A percentile compares a stretch with the other conserved stretches of the same genome.
Conservation (phyloP, 2,888 invertebrate genomes). For the Melangyna quadrimaculata region DNA sequence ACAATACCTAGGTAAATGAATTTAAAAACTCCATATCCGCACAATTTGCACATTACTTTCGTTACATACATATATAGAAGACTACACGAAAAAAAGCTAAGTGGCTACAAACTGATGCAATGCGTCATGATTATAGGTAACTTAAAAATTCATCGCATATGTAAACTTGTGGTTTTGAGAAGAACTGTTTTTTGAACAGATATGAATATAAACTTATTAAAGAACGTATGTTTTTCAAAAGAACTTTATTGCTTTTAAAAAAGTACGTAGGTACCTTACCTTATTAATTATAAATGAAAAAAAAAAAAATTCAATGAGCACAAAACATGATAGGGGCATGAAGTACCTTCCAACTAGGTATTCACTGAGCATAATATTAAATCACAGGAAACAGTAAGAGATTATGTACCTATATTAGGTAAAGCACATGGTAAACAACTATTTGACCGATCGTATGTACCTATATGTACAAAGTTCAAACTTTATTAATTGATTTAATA, state of each 20-base stretch:
- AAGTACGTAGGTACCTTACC: not conserved
- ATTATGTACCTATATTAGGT: not conserved
- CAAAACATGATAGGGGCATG: not conserved
- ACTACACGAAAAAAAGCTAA: conserved; percentile 8
- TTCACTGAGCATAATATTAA: conserved; percentile 35
- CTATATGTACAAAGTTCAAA: not conserved
- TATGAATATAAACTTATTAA: not conserved
- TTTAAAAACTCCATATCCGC: conserved; percentile 36
- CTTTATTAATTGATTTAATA: not conserved
- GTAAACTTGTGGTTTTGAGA: not conserved
- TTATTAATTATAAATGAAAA: not conserved
- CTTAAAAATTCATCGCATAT: conserved; percentile 27
- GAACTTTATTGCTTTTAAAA: not conserved
- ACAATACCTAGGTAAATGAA: not conserved
- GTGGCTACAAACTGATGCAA: conserved; percentile 18
- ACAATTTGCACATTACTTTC: conserved; percentile 33
- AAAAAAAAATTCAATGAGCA: not conserved
- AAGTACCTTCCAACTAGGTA: no score
- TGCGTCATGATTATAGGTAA: conserved; percentile 49
- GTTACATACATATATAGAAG: conserved; percentile 19
- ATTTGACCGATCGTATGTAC: conserved; percentile 23
- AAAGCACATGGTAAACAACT: conserved; percentile 50
- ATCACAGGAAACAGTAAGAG: conserved; percentile 41
- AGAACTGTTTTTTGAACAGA: not conserved
- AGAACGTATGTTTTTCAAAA: not conserved